These are phyloP conservation scores for Caenorhabditis doughertyi DNA, from an alignment of 2,888 invertebrate species.

Conservation along the genomic window DNA sequence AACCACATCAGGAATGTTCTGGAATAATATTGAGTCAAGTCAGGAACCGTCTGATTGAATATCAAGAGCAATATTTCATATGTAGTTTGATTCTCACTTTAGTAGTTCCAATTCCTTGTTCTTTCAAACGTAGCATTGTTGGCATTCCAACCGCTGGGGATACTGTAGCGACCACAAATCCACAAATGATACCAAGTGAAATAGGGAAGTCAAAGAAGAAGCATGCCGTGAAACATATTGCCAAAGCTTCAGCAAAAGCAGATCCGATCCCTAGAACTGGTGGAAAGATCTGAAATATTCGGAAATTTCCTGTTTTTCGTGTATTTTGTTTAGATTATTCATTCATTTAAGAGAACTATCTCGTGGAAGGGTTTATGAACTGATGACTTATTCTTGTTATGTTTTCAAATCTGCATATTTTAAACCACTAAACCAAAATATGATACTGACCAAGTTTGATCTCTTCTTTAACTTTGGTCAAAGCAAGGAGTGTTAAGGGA, in stretches of 20 bases:
- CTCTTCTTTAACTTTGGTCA: not conserved
- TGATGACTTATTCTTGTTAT: constrained; percentile 6
- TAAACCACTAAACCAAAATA: not conserved
- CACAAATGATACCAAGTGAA: constrained; percentile 55
- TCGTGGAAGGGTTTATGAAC: not conserved
- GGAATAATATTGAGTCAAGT: constrained; percentile 34
- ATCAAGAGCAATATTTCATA: not conserved
- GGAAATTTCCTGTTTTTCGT: not conserved
- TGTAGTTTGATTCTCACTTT: constrained; percentile 51
- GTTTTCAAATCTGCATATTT: not conserved
- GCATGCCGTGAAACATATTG: constrained; percentile 49
- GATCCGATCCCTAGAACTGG: constrained; percentile 62
- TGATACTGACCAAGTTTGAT: constrained; percentile 9
- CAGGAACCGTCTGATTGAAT: not conserved
- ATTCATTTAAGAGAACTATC: not conserved
- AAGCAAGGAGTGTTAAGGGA: not conserved
- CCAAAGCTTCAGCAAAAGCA: constrained; percentile 52
- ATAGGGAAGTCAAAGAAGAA: constrained; percentile 55
- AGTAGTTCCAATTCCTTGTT: constrained; percentile 58
- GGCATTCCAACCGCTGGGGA: constrained; percentile 66
- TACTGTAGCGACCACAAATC: constrained; percentile 64
- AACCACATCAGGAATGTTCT: constrained; percentile 65
- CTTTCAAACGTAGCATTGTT: constrained; percentile 53
- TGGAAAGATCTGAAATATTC: constrained; percentile 51
- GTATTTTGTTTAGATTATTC: constrained; percentile 6